phyloP scores from a whole-genome alignment of 2,888 invertebrate genomes.

The Lasioglossum pauxillum region DNA sequence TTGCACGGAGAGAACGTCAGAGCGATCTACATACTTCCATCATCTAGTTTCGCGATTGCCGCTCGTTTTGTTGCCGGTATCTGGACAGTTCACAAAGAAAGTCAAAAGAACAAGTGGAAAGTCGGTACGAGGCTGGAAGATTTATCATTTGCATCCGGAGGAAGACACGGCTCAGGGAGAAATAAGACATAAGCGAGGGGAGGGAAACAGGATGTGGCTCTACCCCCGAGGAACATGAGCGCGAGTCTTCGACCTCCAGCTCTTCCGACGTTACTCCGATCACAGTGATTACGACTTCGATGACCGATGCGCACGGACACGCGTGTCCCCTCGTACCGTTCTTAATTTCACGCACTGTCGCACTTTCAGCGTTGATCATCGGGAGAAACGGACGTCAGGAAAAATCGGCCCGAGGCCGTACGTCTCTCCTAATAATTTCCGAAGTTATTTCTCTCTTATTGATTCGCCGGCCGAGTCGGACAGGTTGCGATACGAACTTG shows the following conservation, averaged over 20 bases:
- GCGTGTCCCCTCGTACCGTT: slow-evolving; percentile 41
- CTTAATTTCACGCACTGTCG: slow-evolving; percentile 64
- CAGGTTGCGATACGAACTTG: not conserved
- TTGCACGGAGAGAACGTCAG: not conserved
- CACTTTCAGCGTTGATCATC: slow-evolving; percentile 50
- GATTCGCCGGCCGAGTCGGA: not conserved
- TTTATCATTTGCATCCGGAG: slow-evolving; percentile 24
- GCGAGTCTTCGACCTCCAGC: slow-evolving; percentile 57
- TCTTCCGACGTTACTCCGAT: slow-evolving; percentile 72
- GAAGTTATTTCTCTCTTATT: not conserved
- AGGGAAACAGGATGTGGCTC: slow-evolving; percentile 51
- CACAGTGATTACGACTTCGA: slow-evolving; percentile 79
- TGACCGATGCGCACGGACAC: slow-evolving; percentile 52
- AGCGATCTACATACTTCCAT: not conserved
- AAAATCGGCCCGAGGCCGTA: slow-evolving; percentile 25
- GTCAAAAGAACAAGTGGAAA: not conserved
- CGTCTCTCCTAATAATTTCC: slow-evolving; percentile 22
- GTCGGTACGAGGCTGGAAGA: not conserved
- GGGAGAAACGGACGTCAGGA: slow-evolving; percentile 35
- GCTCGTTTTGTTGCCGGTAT: not conserved
- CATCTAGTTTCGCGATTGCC: not conserved
- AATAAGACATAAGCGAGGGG: slow-evolving; percentile 49
- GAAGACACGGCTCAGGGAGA: slow-evolving; percentile 13
- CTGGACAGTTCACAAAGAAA: not conserved
- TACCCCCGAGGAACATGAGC: slow-evolving; percentile 50